Evolutionary conservation across 1,140 invertebrate genomes (phyloP).

Genomic region (Holotrichia oblita): DNA sequence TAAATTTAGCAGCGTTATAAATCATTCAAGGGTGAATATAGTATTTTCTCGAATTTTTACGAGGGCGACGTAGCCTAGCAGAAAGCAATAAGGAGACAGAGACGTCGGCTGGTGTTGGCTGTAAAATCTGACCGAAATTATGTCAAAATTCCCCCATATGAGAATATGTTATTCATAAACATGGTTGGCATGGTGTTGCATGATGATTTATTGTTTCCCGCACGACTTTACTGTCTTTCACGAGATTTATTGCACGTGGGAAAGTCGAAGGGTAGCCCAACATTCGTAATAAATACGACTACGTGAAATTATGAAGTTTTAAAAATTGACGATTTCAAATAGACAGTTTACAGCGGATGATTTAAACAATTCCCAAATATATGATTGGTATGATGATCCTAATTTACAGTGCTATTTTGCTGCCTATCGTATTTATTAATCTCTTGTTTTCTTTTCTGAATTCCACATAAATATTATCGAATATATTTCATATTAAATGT

Average conservation of each 20-base stretch:
- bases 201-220: conserved; percentile 6
- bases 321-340: too few relatives aligned
- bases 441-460: too few relatives aligned
- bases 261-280: neutral
- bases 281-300: neutral
- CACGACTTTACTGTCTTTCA: neutral
- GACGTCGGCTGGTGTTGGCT: neutral
- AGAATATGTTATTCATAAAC: conserved; percentile 29
- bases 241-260: conserved; percentile 6
- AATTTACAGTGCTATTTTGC: too few relatives aligned
- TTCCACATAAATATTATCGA: too few relatives aligned
- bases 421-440: too few relatives aligned
- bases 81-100: neutral
- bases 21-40: conserved; percentile 33
- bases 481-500: too few relatives aligned
- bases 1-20: conserved; percentile 7
- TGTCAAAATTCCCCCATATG: neutral
- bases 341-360: too few relatives aligned
- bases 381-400: too few relatives aligned
- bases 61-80: neutral
- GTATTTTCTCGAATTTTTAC: conserved; percentile 21
- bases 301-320: neutral
- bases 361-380: too few relatives aligned
- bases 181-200: neutral
- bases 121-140: conserved; percentile 24